phyloP scores from a whole-genome alignment of 2,113 vertebrate genomes.

The Ursus arctos region DNA sequence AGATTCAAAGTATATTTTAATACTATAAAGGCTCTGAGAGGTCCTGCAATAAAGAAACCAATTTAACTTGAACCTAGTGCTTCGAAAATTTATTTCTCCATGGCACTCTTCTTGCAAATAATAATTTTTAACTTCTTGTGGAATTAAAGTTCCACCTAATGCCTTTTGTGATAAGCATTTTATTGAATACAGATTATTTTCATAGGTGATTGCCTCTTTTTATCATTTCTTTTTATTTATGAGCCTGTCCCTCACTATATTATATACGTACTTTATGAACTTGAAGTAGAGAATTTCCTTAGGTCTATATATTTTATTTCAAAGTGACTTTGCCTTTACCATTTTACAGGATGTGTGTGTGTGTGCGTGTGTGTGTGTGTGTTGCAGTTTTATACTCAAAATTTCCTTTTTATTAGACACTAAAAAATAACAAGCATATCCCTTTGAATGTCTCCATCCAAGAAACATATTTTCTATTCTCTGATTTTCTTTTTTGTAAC shows the following conservation, averaged over 20 bases:
- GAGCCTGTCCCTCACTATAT: background rate
- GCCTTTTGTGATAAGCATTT: background rate
- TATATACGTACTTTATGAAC: background rate
- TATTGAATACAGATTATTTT: conserved; percentile 5
- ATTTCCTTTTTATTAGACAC: background rate
- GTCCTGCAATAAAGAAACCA: background rate
- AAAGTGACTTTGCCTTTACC: background rate
- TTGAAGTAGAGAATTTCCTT: background rate
- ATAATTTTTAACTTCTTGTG: background rate
- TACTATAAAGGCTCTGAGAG: background rate
- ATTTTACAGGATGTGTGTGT: background rate
- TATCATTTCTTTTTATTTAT: background rate
- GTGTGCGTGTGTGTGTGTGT: too few species aligned
- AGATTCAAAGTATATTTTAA: background rate
- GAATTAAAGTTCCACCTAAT: background rate
- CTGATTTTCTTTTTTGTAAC: background rate
- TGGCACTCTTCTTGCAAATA: background rate
- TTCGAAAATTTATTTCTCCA: background rate
- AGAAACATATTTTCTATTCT: background rate
- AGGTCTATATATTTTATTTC: background rate
- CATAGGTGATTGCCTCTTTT: background rate
- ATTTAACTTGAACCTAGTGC: background rate
- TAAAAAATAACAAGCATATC: background rate
- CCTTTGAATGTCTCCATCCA: background rate
- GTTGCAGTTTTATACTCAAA: background rate